Percentiles rank a stretch among this genome's conserved stretches.
Conservation (phyloP, 1,140 invertebrate genomes). For the Amyelois transitella region DNA sequence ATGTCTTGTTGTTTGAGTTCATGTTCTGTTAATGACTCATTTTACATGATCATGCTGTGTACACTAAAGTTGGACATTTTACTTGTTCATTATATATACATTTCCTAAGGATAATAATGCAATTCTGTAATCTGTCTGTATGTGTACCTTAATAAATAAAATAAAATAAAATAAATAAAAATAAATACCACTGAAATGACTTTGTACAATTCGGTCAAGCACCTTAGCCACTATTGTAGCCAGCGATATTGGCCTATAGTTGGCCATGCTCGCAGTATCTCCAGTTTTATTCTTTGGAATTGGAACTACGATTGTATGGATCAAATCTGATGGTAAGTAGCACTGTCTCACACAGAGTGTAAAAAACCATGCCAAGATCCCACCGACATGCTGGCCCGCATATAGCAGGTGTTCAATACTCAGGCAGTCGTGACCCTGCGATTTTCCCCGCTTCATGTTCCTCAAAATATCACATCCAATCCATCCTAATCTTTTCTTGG, state of each 20-base stretch:
- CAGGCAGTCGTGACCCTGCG: constrained; percentile 5
- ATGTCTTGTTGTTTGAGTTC: too few species aligned
- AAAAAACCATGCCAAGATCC: constrained; percentile 4
- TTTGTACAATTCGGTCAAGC: too few species aligned
- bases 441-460: constrained; percentile 3
- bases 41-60: too few species aligned
- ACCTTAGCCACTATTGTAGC: too few species aligned
- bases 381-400: constrained; percentile 1
- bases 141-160: too few species aligned
- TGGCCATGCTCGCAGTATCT: constrained; percentile 3
- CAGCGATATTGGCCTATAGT: constrained; percentile 5
- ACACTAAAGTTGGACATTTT: too few species aligned
- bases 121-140: too few species aligned
- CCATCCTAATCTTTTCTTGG: constrained; percentile 8
- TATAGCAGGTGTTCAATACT: constrained; percentile 8
- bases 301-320: constrained; percentile 3
- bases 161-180: too few species aligned
- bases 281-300: constrained; percentile 10
- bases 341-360: constrained; percentile 4
- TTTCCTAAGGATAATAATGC: too few species aligned
- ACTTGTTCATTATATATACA: too few species aligned
- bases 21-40: too few species aligned
- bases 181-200: too few species aligned
- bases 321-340: constrained; percentile 6
- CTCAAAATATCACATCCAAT: background rate